Conservation (phyloP, 2,888 invertebrate genomes). For the Himalopsyche anomala region DNA sequence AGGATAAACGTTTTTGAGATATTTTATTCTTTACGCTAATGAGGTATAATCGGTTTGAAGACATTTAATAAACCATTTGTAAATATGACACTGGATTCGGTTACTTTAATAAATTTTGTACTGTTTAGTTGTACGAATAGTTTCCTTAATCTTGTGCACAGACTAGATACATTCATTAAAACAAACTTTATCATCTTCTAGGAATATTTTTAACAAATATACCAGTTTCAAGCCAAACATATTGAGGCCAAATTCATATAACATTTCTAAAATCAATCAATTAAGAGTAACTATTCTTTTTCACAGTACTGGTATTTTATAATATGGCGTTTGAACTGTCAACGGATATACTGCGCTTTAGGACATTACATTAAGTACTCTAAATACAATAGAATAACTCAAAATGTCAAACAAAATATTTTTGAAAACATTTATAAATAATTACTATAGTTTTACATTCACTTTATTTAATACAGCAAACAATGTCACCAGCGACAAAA, state of each 20-base stretch:
- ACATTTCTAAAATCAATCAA: neutral
- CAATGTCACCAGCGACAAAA: neutral
- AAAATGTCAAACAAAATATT: neutral
- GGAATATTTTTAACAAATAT: neutral
- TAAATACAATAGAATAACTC: neutral
- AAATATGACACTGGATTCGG: slow-evolving; percentile 15
- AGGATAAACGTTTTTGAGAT: neutral
- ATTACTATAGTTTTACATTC: neutral
- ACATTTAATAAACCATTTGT: slow-evolving; percentile 44
- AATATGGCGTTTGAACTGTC: neutral
- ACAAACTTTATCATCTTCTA: neutral
- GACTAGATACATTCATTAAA: slow-evolving; percentile 36
- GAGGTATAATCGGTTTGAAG: slow-evolving; percentile 62
- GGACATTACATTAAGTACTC: slow-evolving; percentile 4
- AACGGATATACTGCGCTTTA: slow-evolving; percentile 1
- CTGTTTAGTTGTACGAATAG: slow-evolving; percentile 53
- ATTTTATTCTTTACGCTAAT: slow-evolving; percentile 48
- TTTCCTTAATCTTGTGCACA: slow-evolving; percentile 55
- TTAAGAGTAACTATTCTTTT: neutral
- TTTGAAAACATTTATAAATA: neutral
- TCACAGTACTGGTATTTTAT: neutral
- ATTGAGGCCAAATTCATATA: neutral
- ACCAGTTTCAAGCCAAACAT: slow-evolving; percentile 6
- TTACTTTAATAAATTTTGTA: slow-evolving; percentile 50
- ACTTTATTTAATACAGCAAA: slow-evolving; percentile 10